phyloP scores from a whole-genome alignment of 1,140 invertebrate species.

The Megathymus violae region DNA sequence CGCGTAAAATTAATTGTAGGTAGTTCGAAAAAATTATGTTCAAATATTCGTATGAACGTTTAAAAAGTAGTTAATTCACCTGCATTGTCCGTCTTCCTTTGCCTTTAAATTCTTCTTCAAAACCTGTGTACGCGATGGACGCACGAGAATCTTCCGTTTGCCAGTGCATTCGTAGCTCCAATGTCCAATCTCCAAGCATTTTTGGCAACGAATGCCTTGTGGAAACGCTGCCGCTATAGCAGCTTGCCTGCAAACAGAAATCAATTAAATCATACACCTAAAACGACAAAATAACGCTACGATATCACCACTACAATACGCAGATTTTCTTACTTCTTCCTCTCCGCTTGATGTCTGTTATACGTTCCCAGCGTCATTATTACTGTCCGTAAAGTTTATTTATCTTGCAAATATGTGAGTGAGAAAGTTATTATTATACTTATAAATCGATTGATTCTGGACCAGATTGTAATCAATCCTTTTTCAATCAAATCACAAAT shows the following conservation, averaged over 20 bases:
- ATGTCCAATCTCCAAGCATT: constrained; percentile 95
- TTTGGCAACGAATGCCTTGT: constrained; percentile 92
- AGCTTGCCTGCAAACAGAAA: constrained; percentile 73
- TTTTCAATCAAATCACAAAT: constrained; percentile 40
- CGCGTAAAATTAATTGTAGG: constrained; percentile 15
- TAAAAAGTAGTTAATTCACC: constrained; percentile 49
- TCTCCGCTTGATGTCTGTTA: constrained; percentile 72
- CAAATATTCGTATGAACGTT: background rate
- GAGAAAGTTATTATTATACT: constrained; percentile 17
- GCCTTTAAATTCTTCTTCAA: constrained; percentile 90
- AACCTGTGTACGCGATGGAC: constrained; percentile 91
- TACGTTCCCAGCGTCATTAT: constrained; percentile 75
- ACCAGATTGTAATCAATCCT: constrained; percentile 16
- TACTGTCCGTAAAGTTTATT: constrained; percentile 15
- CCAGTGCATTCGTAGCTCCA: constrained; percentile 97
- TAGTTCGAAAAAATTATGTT: constrained; percentile 22
- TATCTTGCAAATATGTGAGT: constrained; percentile 10
- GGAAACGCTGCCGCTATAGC: constrained; percentile 85
- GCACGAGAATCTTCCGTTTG: constrained; percentile 94
- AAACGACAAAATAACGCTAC: constrained; percentile 14
- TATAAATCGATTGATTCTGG: constrained; percentile 5
- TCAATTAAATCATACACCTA: constrained; percentile 19
- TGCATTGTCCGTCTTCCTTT: constrained; percentile 78
- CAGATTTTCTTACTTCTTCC: constrained; percentile 65
- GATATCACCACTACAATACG: constrained; percentile 32